Conservation (phyloP, 2,113 vertebrate species). For the Axis porcinus region DNA sequence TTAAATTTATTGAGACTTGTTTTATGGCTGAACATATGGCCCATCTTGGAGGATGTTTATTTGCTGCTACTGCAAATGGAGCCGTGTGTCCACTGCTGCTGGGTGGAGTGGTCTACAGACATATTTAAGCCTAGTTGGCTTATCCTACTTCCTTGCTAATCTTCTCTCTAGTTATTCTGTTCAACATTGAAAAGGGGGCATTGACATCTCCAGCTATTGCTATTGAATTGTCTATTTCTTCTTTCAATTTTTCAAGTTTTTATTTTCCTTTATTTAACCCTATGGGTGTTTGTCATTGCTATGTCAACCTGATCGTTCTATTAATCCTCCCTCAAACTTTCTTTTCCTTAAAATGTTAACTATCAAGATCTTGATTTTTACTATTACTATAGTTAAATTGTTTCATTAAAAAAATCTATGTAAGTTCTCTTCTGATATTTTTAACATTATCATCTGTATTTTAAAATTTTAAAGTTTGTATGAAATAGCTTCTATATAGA, state of each 20-base stretch:
- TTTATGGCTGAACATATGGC: accelerated
- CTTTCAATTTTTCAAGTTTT: too few species aligned
- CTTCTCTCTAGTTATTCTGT: not conserved
- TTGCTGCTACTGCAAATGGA: accelerated
- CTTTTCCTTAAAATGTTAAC: not conserved
- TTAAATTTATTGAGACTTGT: not conserved
- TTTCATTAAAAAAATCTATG: not conserved
- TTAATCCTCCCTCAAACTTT: not conserved
- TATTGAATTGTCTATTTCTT: too few species aligned
- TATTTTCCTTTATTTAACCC: not conserved
- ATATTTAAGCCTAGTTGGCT: accelerated
- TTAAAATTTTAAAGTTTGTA: not conserved
- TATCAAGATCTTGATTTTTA: not conserved
- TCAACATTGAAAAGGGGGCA: not conserved
- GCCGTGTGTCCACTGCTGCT: accelerated
- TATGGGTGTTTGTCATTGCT: not conserved
- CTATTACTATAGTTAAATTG: not conserved
- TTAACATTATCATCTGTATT: not conserved
- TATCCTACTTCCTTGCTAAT: not conserved
- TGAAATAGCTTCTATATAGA: not conserved
- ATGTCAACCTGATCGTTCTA: too few species aligned
- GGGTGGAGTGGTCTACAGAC: not conserved
- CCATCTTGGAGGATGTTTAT: accelerated
- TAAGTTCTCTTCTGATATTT: not conserved
- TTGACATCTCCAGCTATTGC: not conserved